Conservation (phyloP, 2,888 invertebrate species). For the Mycalesis mineus region DNA sequence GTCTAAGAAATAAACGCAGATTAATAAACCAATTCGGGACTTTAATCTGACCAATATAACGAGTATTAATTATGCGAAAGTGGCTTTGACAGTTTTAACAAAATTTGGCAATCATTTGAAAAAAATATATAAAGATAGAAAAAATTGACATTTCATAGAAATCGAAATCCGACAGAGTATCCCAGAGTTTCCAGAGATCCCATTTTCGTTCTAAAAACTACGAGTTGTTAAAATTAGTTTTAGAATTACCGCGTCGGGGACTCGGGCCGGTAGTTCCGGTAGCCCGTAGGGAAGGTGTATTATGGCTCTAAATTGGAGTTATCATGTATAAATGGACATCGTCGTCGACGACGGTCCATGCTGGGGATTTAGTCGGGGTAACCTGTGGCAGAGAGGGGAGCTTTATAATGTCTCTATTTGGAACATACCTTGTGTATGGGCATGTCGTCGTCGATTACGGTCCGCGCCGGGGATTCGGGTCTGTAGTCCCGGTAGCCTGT, state of each 20-base stretch:
- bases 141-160: too few species aligned
- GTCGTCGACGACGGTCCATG: conserved; percentile 72
- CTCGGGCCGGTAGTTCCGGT: neutral
- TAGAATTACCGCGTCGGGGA: too few species aligned
- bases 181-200: too few species aligned
- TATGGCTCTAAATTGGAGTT: conserved; percentile 5
- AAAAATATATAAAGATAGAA: too few species aligned
- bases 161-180: too few species aligned
- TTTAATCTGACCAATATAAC: too few species aligned
- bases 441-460: conserved; percentile 76
- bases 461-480: conserved; percentile 82
- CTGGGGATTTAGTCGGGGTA: conserved; percentile 81
- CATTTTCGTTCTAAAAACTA: too few species aligned
- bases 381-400: conserved; percentile 85
- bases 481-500: conserved; percentile 89
- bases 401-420: too few species aligned
- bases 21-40: neutral
- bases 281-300: conserved; percentile 76
- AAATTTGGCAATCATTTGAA: too few species aligned
- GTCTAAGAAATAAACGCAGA: conserved; percentile 75
- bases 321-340: conserved; percentile 84
- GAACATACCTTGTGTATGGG: conserved; percentile 81
- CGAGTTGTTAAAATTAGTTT: too few species aligned
- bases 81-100: too few species aligned
- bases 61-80: too few species aligned